These are phyloP conservation scores for Barnardius zonarius DNA, from an alignment of 2,113 vertebrate species.

Conservation along the genomic window DNA sequence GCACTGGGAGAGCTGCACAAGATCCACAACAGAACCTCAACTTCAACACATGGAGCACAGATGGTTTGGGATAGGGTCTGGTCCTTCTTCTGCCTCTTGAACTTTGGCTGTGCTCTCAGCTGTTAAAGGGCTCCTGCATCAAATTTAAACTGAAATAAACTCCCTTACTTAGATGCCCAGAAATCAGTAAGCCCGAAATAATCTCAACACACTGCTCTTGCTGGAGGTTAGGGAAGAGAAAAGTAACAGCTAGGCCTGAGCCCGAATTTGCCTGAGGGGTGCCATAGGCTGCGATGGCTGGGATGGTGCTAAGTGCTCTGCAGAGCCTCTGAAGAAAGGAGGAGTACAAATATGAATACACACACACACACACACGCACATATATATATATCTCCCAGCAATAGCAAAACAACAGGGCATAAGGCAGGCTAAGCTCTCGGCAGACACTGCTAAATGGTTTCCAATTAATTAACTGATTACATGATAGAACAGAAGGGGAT, in stretches of 20 bases:
- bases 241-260: background rate
- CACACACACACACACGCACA: fast-evolving
- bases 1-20: background rate
- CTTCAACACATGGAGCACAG: fast-evolving
- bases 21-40: background rate
- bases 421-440: slow-evolving; percentile 48
- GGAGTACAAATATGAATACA: background rate
- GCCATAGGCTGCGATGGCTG: background rate
- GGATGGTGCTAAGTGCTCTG: background rate
- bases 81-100: background rate
- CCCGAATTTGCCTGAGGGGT: background rate
- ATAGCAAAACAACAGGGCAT: slow-evolving; percentile 59
- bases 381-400: background rate
- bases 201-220: background rate
- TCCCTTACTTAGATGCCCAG: background rate
- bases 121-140: background rate
- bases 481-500: slow-evolving; percentile 82
- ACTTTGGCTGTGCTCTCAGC: background rate
- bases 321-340: background rate
- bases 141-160: background rate
- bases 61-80: background rate
- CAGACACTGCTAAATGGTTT: slow-evolving; percentile 76
- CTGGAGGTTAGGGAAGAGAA: background rate
- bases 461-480: slow-evolving; percentile 86
- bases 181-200: background rate